Conservation (phyloP, 2,888 invertebrate species). For the Agrenia bidenticulata region DNA sequence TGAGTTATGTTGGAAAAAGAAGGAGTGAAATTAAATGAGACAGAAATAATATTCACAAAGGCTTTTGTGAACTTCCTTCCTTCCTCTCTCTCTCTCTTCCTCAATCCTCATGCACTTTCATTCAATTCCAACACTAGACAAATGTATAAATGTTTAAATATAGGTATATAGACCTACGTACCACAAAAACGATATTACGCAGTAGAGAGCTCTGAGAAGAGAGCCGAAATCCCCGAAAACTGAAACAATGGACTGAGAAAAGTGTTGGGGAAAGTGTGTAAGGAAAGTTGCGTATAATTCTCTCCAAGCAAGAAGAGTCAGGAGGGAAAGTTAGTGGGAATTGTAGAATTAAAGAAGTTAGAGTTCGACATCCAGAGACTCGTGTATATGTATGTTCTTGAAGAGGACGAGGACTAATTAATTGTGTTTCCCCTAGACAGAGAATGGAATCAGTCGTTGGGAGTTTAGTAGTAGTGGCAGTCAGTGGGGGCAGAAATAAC, state of each 20-base stretch:
- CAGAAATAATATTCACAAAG: constrained; percentile 47
- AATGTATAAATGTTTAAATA: too few species aligned
- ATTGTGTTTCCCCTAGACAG: constrained; percentile 28
- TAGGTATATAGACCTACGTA: too few species aligned
- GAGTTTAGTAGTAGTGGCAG: too few species aligned
- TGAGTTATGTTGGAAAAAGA: constrained; percentile 39
- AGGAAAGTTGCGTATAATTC: too few species aligned
- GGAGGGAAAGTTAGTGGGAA: not conserved
- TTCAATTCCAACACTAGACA: not conserved
- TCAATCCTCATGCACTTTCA: constrained; percentile 5
- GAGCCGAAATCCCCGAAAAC: too few species aligned
- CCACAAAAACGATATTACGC: too few species aligned
- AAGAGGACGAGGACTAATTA: constrained; percentile 23
- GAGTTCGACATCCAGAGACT: constrained; percentile 26
- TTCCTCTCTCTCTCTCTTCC: too few species aligned
- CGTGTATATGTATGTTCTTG: too few species aligned
- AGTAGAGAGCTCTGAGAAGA: too few species aligned
- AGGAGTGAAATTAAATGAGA: constrained; percentile 49
- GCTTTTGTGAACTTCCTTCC: constrained; percentile 24
- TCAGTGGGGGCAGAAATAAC: constrained; percentile 24
- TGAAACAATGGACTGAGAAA: too few species aligned
- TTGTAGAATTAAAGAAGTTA: constrained; percentile 22
- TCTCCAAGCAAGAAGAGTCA: not conserved
- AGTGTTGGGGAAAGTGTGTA: too few species aligned
- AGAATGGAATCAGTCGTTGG: too few species aligned